A percentile compares a stretch with the other conserved stretches of the same genome.
These are phyloP conservation scores for Oryzias sinensis DNA, from an alignment of 2,797 vertebrate genomes.

Conservation along the genomic window DNA sequence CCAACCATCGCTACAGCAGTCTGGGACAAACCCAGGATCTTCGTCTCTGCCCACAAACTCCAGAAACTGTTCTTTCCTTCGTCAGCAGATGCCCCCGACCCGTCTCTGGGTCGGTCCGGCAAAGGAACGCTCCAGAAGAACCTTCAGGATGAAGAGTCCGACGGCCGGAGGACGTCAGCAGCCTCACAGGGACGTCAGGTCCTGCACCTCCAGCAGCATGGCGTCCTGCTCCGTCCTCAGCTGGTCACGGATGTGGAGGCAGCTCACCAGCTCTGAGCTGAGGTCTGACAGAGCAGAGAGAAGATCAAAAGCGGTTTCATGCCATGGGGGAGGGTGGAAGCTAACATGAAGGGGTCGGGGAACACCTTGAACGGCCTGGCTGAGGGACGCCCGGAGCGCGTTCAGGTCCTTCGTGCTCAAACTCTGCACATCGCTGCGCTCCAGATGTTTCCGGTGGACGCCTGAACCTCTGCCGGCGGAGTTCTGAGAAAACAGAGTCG, in stretches of 20 bases:
- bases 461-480: constrained; percentile 37
- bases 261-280: constrained; percentile 79
- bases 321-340: not conserved
- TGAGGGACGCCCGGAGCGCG: constrained; percentile 61
- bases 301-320: not conserved
- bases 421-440: constrained; percentile 64
- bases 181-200: constrained; percentile 71
- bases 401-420: constrained; percentile 67
- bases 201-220: constrained; percentile 81
- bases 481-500: constrained; percentile 40
- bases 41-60: too few species aligned
- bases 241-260: constrained; percentile 77
- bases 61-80: too few species aligned
- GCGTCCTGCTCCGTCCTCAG: constrained; percentile 81
- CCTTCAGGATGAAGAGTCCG: not conserved
- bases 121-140: too few species aligned
- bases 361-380: constrained; percentile 75
- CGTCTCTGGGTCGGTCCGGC: too few species aligned
- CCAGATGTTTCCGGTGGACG: constrained; percentile 59
- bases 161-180: not conserved
- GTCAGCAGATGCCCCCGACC: too few species aligned
- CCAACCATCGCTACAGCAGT: too few species aligned
- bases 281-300: constrained; percentile 58
- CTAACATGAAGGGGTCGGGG: too few species aligned
- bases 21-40: too few species aligned